phyloP scores from a whole-genome alignment of 2,113 vertebrate species.

The Malaclemys terrapin region DNA sequence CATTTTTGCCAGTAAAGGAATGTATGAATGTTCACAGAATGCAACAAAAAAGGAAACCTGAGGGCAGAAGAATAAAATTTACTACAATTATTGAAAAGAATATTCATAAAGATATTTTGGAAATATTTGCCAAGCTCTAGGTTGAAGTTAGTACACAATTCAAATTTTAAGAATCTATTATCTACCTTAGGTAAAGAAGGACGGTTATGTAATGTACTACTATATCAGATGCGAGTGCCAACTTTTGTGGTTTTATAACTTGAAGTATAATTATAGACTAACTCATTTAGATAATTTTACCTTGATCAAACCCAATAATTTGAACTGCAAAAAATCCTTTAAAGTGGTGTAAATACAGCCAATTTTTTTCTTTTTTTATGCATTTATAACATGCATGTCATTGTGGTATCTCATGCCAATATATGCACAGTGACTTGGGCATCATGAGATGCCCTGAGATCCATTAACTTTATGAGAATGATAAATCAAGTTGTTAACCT shows the following conservation, averaged over 20 bases:
- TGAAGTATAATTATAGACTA: background rate
- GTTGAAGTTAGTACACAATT: background rate
- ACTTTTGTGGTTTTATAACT: background rate
- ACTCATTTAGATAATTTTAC: background rate
- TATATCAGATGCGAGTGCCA: background rate
- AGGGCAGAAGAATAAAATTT: background rate
- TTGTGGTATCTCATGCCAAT: background rate
- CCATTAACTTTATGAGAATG: background rate
- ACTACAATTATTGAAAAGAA: background rate
- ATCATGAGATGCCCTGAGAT: background rate
- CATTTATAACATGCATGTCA: too few relatives aligned
- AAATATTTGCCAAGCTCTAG: rapidly evolving
- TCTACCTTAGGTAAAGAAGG: background rate
- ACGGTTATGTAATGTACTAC: background rate
- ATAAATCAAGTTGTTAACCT: background rate
- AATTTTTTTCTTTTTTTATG: background rate
- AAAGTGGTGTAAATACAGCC: background rate
- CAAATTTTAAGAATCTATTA: background rate
- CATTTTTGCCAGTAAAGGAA: background rate
- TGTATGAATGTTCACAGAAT: background rate
- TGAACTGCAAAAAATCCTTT: background rate
- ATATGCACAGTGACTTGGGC: rapidly evolving
- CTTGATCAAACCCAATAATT: background rate
- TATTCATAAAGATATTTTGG: background rate
- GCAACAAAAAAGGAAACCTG: background rate